These are phyloP conservation scores for Halocaridina rubra DNA, from an alignment of 2,888 invertebrate genomes.

Conservation along the genomic window DNA sequence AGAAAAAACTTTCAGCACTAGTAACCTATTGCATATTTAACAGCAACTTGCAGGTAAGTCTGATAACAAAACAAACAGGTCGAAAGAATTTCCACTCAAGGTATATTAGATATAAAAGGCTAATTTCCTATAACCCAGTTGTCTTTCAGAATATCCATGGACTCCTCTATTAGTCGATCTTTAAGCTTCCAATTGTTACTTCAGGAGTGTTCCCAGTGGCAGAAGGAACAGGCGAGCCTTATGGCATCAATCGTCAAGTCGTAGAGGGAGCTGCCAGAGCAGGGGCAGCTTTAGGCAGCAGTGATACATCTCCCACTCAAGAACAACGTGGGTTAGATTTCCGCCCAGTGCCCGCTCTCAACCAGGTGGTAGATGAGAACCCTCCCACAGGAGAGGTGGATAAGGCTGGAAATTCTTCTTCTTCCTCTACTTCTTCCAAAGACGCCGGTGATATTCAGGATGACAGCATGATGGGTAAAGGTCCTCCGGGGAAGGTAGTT, in stretches of 20 bases:
- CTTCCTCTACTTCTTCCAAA: neutral
- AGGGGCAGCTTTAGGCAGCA: conserved; percentile 24
- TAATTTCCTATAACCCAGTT: no score
- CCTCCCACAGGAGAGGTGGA: conserved; percentile 21
- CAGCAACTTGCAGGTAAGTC: no score
- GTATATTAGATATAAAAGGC: no score
- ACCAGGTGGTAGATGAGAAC: conserved; percentile 43
- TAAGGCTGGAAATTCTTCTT: no score
- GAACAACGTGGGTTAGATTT: conserved; percentile 28
- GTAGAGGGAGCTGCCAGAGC: conserved; percentile 61
- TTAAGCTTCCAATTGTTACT: no score
- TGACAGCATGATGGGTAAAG: no score
- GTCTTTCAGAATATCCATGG: no score
- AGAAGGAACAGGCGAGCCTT: conserved; percentile 60
- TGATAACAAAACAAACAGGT: no score
- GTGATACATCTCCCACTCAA: neutral
- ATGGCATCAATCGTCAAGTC: conserved; percentile 60
- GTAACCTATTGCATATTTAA: no score
- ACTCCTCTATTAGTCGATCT: no score
- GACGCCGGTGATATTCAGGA: neutral
- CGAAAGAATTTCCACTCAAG: no score
- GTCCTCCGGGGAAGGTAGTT: neutral
- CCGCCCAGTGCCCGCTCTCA: conserved; percentile 59
- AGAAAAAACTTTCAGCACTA: no score
- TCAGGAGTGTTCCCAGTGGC: conserved; percentile 48